Evolutionary conservation across 2,797 vertebrate species (phyloP).

Genomic region (Lophotriccus pileatus): DNA sequence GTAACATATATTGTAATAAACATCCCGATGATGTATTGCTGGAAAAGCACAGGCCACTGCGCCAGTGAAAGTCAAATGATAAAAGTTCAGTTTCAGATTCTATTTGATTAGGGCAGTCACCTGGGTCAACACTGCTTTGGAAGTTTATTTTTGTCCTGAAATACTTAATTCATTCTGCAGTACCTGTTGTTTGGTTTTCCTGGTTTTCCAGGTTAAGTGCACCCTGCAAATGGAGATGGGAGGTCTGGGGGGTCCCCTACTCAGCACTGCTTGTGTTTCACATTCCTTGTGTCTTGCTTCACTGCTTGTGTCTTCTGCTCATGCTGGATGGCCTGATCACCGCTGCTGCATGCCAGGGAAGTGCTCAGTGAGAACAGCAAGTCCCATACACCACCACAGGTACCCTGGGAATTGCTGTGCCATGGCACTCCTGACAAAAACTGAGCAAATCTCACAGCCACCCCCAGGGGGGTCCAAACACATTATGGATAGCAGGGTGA

Average conservation of each 20-base stretch:
- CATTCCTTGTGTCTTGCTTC: too few species aligned
- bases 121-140: not conserved
- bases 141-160: not conserved
- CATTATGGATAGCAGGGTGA: not conserved
- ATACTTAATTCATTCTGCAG: not conserved
- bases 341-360: not conserved
- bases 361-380: accelerated
- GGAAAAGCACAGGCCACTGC: not conserved
- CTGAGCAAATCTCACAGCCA: not conserved
- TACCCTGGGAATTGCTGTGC: not conserved
- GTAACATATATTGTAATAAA: not conserved
- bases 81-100: not conserved
- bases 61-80: not conserved
- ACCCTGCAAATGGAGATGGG: accelerated
- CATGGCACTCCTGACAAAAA: not conserved
- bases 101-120: not conserved
- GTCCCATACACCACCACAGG: accelerated
- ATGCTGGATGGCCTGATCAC: accelerated
- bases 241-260: not conserved
- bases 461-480: not conserved
- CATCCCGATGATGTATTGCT: not conserved
- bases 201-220: not conserved
- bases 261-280: not conserved
- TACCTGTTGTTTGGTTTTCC: not conserved
- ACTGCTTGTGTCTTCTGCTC: not conserved